These are phyloP conservation scores for Huso huso DNA, from an alignment of 2,797 vertebrate genomes.

Conservation along the genomic window DNA sequence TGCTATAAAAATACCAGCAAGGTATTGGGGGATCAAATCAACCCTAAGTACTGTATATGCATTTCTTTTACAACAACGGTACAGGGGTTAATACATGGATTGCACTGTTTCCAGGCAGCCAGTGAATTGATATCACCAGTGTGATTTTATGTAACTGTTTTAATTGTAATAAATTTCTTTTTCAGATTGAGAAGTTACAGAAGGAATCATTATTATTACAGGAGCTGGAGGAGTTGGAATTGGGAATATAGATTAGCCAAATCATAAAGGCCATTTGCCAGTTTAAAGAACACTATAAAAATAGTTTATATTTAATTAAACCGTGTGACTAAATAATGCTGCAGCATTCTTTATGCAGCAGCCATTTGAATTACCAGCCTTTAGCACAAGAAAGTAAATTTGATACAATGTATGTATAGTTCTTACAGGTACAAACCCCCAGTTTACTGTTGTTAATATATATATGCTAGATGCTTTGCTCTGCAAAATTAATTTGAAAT, in stretches of 20 bases:
- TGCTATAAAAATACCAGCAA: too few species aligned
- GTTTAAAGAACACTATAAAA: background rate
- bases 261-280: too few species aligned
- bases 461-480: slow-evolving; percentile 10
- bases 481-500: background rate
- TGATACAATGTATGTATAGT: background rate
- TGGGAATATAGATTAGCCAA: slow-evolving; percentile 50
- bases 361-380: too few species aligned
- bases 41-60: too few species aligned
- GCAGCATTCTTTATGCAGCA: too few species aligned
- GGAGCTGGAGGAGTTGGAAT: slow-evolving; percentile 77
- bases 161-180: background rate
- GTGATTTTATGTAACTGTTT: too few species aligned
- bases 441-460: background rate
- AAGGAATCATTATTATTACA: slow-evolving; percentile 79
- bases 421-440: background rate
- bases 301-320: background rate
- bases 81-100: too few species aligned
- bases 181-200: slow-evolving; percentile 85
- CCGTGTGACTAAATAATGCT: too few species aligned
- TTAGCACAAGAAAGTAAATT: background rate
- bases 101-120: too few species aligned
- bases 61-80: too few species aligned
- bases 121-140: too few species aligned
- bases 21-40: too few species aligned